Conservation (phyloP, 2,113 vertebrate genomes). For the Callionymus lyra region DNA sequence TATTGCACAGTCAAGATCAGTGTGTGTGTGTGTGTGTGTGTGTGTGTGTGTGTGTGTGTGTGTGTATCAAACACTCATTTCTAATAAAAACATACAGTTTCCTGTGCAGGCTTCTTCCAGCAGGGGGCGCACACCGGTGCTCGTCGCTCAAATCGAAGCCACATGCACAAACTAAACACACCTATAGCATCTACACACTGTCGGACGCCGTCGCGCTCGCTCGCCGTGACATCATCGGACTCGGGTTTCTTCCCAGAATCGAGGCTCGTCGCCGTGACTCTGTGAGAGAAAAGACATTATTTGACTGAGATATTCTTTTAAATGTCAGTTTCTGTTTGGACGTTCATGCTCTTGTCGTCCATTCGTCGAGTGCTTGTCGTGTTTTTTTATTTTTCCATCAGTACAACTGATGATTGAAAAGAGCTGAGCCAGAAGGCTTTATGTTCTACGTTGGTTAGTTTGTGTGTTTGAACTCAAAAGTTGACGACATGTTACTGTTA, state of each 20-base stretch:
- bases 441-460: too few relatives aligned
- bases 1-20: constrained; percentile 38
- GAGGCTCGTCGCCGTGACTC: constrained; percentile 5
- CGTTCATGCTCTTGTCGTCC: too few relatives aligned
- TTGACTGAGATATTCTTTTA: too few relatives aligned
- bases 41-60: constrained; percentile 46
- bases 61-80: constrained; percentile 13
- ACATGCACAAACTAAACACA: constrained; percentile 47
- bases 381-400: too few relatives aligned
- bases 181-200: constrained; percentile 30
- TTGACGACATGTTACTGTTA: too few relatives aligned
- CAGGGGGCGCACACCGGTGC: constrained; percentile 16
- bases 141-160: constrained; percentile 57
- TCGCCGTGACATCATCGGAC: constrained; percentile 42
- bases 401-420: too few relatives aligned
- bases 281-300: too few relatives aligned
- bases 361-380: too few relatives aligned
- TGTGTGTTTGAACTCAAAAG: too few relatives aligned
- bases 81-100: constrained; percentile 52
- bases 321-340: too few relatives aligned
- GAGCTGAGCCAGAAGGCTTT: too few relatives aligned
- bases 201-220: not conserved
- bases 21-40: constrained; percentile 7
- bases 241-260: constrained; percentile 36
- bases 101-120: constrained; percentile 40